Percentiles rank a stretch among this genome's conserved stretches.
Conservation (phyloP, 2,113 vertebrate species). For the Rallus limicola region DNA sequence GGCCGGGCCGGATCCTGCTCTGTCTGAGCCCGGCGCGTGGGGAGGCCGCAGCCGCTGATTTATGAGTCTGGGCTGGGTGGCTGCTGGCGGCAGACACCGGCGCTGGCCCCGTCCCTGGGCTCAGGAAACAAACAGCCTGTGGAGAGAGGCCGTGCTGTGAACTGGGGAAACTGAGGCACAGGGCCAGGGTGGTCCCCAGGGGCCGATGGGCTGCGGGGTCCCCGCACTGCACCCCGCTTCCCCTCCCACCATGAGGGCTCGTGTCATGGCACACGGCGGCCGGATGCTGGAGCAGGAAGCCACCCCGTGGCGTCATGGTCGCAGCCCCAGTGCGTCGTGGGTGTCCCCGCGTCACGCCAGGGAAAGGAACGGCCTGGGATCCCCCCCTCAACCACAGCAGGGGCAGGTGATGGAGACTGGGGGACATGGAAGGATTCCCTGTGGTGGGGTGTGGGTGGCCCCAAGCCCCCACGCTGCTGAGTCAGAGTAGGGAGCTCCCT, state of each 20-base stretch:
- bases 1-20: not conserved
- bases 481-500: not conserved
- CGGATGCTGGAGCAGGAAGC: not conserved
- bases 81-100: not conserved
- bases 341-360: not conserved
- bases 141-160: not conserved
- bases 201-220: not conserved
- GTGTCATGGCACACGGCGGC: not conserved
- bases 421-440: not conserved
- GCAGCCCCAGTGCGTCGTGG: not conserved
- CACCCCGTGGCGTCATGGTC: not conserved
- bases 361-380: not conserved
- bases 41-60: not conserved
- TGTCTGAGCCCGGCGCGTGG: not conserved
- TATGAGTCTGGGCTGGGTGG: not conserved
- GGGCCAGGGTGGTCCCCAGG: not conserved
- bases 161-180: not conserved
- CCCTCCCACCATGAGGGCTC: too few species aligned
- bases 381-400: not conserved
- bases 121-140: too few species aligned
- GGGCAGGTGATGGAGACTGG: not conserved
- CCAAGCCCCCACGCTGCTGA: not conserved
- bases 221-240: not conserved
- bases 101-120: not conserved
- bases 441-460: fast-evolving